Percentiles rank a stretch among this genome's conserved stretches.
Evolutionary conservation across 2,888 invertebrate species (phyloP).

Genomic region (Nebria brevicollis): DNA sequence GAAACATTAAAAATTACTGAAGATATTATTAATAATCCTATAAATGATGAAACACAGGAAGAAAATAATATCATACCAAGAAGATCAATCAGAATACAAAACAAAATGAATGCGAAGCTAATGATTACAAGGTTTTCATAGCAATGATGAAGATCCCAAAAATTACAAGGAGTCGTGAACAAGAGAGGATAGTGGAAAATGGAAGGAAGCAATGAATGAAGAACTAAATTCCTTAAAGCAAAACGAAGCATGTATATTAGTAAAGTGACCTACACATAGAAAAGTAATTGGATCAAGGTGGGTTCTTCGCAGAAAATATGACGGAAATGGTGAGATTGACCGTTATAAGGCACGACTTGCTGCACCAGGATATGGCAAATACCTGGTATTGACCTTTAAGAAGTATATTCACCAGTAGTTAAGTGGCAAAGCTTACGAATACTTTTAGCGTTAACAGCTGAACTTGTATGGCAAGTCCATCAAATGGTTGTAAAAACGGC

Average conservation of each 20-base stretch:
- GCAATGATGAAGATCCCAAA: too few relatives aligned
- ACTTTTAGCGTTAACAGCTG: constrained; percentile 35
- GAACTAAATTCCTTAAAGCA: constrained; percentile 17
- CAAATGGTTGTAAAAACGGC: too few relatives aligned
- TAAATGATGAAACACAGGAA: too few relatives aligned
- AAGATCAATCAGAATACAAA: too few relatives aligned
- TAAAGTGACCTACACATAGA: constrained; percentile 9
- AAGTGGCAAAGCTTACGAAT: constrained; percentile 31
- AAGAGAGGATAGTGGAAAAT: constrained; percentile 10
- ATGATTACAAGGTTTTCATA: too few relatives aligned
- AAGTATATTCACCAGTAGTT: constrained; percentile 28
- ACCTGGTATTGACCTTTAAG: constrained; percentile 18
- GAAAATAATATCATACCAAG: too few relatives aligned
- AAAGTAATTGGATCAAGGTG: constrained; percentile 20
- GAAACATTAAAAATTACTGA: too few relatives aligned
- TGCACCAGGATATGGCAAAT: too few relatives aligned
- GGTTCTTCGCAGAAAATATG: constrained; percentile 17
- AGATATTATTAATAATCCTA: too few relatives aligned
- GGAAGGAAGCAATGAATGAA: constrained; percentile 24
- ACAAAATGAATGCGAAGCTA: too few relatives aligned
- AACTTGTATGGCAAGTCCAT: constrained; percentile 20
- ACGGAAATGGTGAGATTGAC: not conserved
- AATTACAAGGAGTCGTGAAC: too few relatives aligned
- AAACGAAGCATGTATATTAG: constrained; percentile 19
- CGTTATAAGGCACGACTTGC: constrained; percentile 20